These are phyloP conservation scores for Telenomus remus DNA, from an alignment of 1,140 invertebrate genomes.

Conservation along the genomic window DNA sequence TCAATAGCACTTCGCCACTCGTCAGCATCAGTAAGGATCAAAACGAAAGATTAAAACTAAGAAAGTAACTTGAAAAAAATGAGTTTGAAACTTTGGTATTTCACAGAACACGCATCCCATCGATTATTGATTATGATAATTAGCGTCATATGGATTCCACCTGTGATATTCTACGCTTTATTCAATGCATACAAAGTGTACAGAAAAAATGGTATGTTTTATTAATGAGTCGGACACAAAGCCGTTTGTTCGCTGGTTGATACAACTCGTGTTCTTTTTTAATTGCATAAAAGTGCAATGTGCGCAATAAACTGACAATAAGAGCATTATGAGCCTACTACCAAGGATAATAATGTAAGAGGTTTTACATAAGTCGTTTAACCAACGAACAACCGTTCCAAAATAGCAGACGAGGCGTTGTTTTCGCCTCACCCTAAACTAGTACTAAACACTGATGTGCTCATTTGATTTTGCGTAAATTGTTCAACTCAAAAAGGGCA, in stretches of 20 bases:
- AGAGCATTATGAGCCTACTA: conserved; percentile 3
- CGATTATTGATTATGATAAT: conserved; percentile 71
- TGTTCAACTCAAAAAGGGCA: not conserved
- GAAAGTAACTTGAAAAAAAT: too few species aligned
- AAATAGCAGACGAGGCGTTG: not conserved
- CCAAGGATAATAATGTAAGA: conserved; percentile 7
- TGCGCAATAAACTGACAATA: conserved; percentile 8
- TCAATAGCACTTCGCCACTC: conserved; percentile 66
- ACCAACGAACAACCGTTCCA: not conserved
- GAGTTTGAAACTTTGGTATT: too few species aligned
- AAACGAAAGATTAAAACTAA: conserved; percentile 7
- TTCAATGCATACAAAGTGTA: conserved; percentile 68
- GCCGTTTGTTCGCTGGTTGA: not conserved
- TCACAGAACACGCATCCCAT: conserved; percentile 62
- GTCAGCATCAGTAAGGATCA: conserved; percentile 65
- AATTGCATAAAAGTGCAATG: not conserved
- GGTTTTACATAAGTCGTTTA: conserved; percentile 10
- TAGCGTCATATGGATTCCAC: conserved; percentile 71
- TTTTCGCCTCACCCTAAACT: not conserved
- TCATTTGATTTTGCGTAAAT: not conserved
- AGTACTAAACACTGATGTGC: not conserved
- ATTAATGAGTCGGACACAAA: not conserved
- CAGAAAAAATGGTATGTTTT: conserved; percentile 58
- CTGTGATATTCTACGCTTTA: conserved; percentile 66
- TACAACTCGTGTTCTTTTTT: not conserved